Conservation (phyloP, 2,888 invertebrate genomes). For the Eilema caniola region DNA sequence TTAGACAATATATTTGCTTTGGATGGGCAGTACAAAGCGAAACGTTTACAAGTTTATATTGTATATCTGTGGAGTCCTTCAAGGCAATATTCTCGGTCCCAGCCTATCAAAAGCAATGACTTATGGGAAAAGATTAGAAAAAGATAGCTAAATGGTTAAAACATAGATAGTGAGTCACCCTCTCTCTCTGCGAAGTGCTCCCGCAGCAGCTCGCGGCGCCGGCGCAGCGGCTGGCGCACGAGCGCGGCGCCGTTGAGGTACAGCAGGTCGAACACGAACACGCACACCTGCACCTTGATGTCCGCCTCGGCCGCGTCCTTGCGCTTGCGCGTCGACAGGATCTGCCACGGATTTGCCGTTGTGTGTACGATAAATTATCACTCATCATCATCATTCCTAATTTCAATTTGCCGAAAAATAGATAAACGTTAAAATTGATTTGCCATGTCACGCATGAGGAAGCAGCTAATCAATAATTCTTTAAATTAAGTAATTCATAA, state of each 20-base stretch:
- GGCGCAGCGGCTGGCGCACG: slow-evolving; percentile 91
- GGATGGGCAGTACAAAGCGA: neutral
- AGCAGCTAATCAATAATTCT: too few species aligned
- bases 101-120: neutral
- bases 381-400: too few species aligned
- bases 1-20: neutral
- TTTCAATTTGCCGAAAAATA: too few species aligned
- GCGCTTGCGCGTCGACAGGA: slow-evolving; percentile 97
- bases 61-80: neutral
- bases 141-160: too few species aligned
- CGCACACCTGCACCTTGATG: slow-evolving; percentile 93
- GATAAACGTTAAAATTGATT: too few species aligned
- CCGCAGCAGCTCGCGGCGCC: slow-evolving; percentile 91
- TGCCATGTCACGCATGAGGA: too few species aligned
- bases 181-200: slow-evolving; percentile 90
- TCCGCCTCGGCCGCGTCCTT: slow-evolving; percentile 89
- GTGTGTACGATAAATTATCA: too few species aligned
- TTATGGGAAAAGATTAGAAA: neutral
- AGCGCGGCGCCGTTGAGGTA: slow-evolving; percentile 96
- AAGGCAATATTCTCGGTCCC: neutral
- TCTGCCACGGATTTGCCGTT: slow-evolving; percentile 57
- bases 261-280: slow-evolving; percentile 98
- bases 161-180: slow-evolving; percentile 67
- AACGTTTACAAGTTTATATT: too few species aligned
- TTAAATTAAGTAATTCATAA: too few species aligned